phyloP scores from a whole-genome alignment of 2,113 vertebrate genomes.

The Protomyctophum bolini region DNA sequence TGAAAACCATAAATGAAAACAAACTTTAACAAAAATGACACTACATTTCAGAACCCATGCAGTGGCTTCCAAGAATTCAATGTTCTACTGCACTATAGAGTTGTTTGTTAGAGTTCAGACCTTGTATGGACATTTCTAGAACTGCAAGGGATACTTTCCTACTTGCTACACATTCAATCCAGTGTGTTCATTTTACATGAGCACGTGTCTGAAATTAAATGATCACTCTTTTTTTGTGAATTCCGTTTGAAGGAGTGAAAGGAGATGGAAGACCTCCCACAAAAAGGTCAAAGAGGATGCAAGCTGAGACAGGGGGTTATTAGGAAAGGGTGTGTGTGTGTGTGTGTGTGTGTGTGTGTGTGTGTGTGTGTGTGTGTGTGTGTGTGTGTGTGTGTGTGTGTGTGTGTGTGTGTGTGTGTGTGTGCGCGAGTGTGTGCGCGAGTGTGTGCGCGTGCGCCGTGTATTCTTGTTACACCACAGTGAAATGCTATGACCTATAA shows the following conservation, averaged over 20 bases:
- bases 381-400: conserved; percentile 4
- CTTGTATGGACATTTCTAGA: conserved; percentile 44
- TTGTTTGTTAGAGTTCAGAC: neutral
- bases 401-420: conserved; percentile 2
- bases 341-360: conserved; percentile 12
- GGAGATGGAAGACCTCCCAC: neutral
- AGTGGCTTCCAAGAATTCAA: conserved; percentile 31
- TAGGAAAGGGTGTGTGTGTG: neutral
- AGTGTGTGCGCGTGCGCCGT: conserved; percentile 11
- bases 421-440: conserved; percentile 5
- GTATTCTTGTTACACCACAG: neutral
- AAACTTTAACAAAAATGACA: conserved; percentile 44
- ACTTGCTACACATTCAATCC: no score
- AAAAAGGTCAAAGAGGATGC: conserved; percentile 18
- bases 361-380: conserved; percentile 13
- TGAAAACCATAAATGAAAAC: conserved; percentile 30
- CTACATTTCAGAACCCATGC: conserved; percentile 12
- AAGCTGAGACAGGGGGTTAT: no score
- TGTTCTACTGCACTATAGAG: conserved; percentile 2
- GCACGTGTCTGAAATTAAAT: no score
- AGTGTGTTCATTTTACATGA: no score
- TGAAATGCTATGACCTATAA: conserved; percentile 4
- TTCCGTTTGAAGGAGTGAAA: neutral
- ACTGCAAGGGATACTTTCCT: neutral
- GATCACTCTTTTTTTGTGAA: neutral